phyloP scores from a whole-genome alignment of 2,888 invertebrate species.

The Malacosoma neustria region DNA sequence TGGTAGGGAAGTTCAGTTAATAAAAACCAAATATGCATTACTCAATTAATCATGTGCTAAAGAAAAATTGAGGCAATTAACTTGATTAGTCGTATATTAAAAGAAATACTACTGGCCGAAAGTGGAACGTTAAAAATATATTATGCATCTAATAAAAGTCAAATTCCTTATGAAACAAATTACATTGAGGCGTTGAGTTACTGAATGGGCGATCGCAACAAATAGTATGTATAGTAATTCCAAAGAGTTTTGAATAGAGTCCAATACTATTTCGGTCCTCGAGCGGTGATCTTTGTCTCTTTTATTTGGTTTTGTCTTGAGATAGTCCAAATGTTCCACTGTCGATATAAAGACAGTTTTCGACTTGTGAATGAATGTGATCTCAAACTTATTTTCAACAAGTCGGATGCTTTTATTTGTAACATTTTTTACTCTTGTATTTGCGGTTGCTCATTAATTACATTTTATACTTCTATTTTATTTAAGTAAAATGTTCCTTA shows the following conservation, averaged over 20 bases:
- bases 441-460: too few relatives aligned
- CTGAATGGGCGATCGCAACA: conserved; percentile 66
- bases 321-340: conserved; percentile 34
- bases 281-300: conserved; percentile 55
- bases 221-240: conserved; percentile 63
- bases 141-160: conserved; percentile 52
- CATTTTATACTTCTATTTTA: too few relatives aligned
- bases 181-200: conserved; percentile 57
- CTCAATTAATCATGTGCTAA: neutral
- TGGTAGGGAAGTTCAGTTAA: too few relatives aligned
- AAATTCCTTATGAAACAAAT: conserved; percentile 54
- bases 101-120: conserved; percentile 3
- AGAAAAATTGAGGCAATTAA: neutral
- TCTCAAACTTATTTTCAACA: neutral
- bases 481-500: too few relatives aligned
- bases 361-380: neutral
- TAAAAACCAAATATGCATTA: too few relatives aligned
- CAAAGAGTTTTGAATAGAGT: conserved; percentile 71
- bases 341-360: conserved; percentile 20
- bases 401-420: conserved; percentile 15
- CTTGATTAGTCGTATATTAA: neutral
- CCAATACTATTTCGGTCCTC: conserved; percentile 67
- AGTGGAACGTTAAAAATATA: conserved; percentile 39
- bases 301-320: conserved; percentile 52
- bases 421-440: too few relatives aligned